Evolutionary conservation across 53 echinoderm and acorn worm genomes (phyloP).

Genomic region (Astropecten irregularis): DNA sequence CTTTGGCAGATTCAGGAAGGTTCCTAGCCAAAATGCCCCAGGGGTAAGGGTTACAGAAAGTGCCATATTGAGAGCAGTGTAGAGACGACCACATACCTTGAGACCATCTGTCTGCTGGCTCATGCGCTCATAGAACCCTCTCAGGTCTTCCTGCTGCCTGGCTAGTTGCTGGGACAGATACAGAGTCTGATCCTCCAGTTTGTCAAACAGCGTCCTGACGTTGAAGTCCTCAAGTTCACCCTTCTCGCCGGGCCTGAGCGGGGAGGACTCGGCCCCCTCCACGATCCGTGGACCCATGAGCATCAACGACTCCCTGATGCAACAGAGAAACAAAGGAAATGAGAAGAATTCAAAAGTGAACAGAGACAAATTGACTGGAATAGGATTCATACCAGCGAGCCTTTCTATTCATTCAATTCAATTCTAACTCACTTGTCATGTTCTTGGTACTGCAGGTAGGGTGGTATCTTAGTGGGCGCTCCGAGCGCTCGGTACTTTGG

Average conservation of each 20-base stretch:
- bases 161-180: conserved; percentile 96
- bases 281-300: conserved; percentile 74
- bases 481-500: conserved; percentile 89
- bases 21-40: too few relatives aligned
- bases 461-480: conserved; percentile 86
- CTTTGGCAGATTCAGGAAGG: too few relatives aligned
- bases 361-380: too few relatives aligned
- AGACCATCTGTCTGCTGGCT: conserved; percentile 97
- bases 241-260: conserved; percentile 34
- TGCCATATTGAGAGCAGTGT: too few relatives aligned
- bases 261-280: conserved; percentile 61
- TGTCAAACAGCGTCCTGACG: conserved; percentile 94
- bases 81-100: conserved; percentile 65
- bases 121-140: conserved; percentile 97
- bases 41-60: too few relatives aligned
- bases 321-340: not conserved
- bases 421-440: conserved; percentile 82
- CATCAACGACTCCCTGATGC: conserved; percentile 76
- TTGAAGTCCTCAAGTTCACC: conserved; percentile 91
- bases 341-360: not conserved
- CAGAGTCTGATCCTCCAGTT: conserved; percentile 94
- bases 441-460: conserved; percentile 91
- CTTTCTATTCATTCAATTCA: too few relatives aligned
- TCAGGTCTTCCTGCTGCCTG: conserved; percentile 92
- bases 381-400: too few relatives aligned